Evolutionary conservation across 2,888 invertebrate genomes (phyloP).

Genomic region (Dasysyrphus albostriatus): DNA sequence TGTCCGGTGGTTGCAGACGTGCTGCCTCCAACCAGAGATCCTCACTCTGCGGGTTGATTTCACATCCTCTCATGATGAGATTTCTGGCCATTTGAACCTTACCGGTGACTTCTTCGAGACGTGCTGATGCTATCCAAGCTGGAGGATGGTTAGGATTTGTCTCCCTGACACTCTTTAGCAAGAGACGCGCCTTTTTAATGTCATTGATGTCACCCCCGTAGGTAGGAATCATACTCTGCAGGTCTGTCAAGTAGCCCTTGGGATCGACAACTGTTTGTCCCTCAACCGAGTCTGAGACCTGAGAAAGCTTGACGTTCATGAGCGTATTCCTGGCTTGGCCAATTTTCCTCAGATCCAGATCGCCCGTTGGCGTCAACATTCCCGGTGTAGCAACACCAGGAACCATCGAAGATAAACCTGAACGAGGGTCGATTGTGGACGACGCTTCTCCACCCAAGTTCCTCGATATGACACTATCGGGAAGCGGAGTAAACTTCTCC

Average conservation of each 20-base stretch:
- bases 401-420: conserved; percentile 94
- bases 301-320: conserved; percentile 99
- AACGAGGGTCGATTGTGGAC: conserved; percentile 92
- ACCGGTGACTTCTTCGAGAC: conserved; percentile 98
- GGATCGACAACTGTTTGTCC: conserved; percentile 99
- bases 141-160: conserved; percentile 99
- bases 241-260: conserved; percentile 99
- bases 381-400: conserved; percentile 94
- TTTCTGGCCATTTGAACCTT: conserved; percentile 97
- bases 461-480: conserved; percentile 96
- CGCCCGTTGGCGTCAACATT: conserved; percentile 94
- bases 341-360: conserved; percentile 98
- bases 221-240: conserved; percentile 99
- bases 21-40: conserved; percentile 99
- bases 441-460: conserved; percentile 93
- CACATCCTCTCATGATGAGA: conserved; percentile 99
- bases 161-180: conserved; percentile 97
- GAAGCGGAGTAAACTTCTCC: conserved; percentile 98
- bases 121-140: conserved; percentile 99
- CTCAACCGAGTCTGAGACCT: conserved; percentile 98
- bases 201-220: conserved; percentile 99
- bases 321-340: conserved; percentile 99
- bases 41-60: conserved; percentile 97
- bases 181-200: conserved; percentile 97
- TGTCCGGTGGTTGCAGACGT: conserved; percentile 95